Evolutionary conservation across 2,888 invertebrate species (phyloP), one percentile per base, ranked within the genome.

Genomic region (Nomada ruficornis): DNA sequence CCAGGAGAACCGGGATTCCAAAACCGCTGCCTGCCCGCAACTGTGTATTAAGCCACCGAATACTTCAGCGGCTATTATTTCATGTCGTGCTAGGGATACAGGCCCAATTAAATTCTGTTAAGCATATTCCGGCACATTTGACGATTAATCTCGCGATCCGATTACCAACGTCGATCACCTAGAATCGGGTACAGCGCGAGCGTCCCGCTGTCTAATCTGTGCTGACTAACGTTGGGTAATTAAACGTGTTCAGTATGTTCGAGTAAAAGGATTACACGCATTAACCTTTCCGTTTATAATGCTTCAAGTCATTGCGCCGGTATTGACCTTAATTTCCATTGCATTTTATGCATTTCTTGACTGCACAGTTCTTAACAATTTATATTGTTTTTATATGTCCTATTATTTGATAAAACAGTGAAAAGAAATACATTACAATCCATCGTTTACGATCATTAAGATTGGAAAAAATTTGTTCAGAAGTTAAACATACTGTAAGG

Each of bases 21-120:
- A 77, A 83, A 86, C 81, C 84, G 74, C 81, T 74, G 79, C 60
- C 72, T 72, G 72, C 73, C 80, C 86, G 69, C 84, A 88, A 86
- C 84, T 77, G 81, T 81, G 77, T 81, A 88, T 87, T 85, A 79
- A 82, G 63, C 77, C 73, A 64, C 83, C 83, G 79, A 83, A 84
- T 84, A 84, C 83, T 84, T 83, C 79, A 84, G 47, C 72, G 44
- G 76, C 83, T 73, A 79, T 79, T 83, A 83, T 83, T 83, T 76
- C 76, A 63, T 73, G 75, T 76, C 75, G 79, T 52, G 72, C 47
- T n/a, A 57, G 69, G 68, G 72, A 79, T 83, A 72, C 80, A 73
- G 72, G 62, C 54, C 62, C 74, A 69, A 75, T 72, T 76, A 64
- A 75, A 72, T 75, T 75, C 83, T 23, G 75, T 78, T 79, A 79